Evolutionary conservation across 2,888 invertebrate genomes (phyloP), one percentile per base, ranked within the genome.

Genomic region (Unio pictorum): DNA sequence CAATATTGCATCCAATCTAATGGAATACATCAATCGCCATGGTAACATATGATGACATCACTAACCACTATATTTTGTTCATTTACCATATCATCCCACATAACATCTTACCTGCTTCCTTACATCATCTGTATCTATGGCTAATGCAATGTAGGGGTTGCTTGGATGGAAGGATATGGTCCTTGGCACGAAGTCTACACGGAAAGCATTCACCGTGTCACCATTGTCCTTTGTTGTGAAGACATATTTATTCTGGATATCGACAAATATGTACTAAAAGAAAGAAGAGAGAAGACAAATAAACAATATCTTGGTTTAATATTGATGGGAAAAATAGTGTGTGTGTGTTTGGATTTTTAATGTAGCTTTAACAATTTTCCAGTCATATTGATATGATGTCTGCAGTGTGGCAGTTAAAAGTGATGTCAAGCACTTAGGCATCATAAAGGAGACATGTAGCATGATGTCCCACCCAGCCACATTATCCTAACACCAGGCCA

Each of bases 231-330:
- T 92, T 0, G 96, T 96, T 68, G 94, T 93, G 88, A 94, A 96
- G 55, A 96, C 91, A 77, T 93, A 92, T 84, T 94, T 94, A 88
- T 96, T 93, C 58, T 92, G 91, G 3, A 94, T 92, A 89, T 97
- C 97, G 66, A 95, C 93, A 89, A 97, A 96, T 0, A 96, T 93
- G 89, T 95, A 95, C 96, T 96, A 91, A 62, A 92, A 92, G 69
- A 79, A 74, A 89, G 89, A 74, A 89, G 89, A 76, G 69, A 69
- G 15, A 63, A 55, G 54, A n/a, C 26, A 65, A 20, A 23, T 23
- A n/a, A 64, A 64, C 23, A 55, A 30, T 18, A 56, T n/a, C 23
- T 55, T 17, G 23, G 56, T 26, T 59, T 59, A 15, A 26, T 59
- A 59, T 23, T 23, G 7, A 34, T 34, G 7, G 34, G 8, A 34